These are phyloP conservation scores for Rousettus leschenaultii DNA, from an alignment of 2,113 vertebrate species.

Conservation along the genomic window DNA sequence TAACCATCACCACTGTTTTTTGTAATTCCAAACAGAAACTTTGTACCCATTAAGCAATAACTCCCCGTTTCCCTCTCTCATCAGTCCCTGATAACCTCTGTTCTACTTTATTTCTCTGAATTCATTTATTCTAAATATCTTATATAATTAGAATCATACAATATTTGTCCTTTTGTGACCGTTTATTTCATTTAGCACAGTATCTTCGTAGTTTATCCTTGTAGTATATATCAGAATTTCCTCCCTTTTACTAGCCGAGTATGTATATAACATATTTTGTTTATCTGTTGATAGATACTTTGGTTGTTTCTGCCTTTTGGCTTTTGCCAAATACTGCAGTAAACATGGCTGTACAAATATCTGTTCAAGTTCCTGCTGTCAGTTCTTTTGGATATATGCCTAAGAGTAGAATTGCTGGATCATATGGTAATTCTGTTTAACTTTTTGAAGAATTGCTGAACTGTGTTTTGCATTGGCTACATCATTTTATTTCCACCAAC, in stretches of 20 bases:
- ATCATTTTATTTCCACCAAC: background rate
- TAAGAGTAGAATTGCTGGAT: background rate
- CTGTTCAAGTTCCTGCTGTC: background rate
- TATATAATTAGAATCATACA: background rate
- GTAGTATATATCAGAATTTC: background rate
- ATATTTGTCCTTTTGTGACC: background rate
- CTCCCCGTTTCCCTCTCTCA: background rate
- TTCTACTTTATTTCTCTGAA: background rate
- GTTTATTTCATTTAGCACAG: background rate
- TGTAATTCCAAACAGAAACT: background rate
- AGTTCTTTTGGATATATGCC: background rate
- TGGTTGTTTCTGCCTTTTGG: background rate
- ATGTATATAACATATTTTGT: background rate
- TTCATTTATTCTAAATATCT: background rate
- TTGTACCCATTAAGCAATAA: background rate
- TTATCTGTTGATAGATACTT: background rate
- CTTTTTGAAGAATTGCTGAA: background rate
- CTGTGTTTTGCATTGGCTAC: background rate
- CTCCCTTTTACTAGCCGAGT: background rate
- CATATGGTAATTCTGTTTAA: background rate
- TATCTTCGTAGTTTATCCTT: background rate
- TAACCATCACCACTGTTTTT: background rate
- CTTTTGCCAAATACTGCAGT: background rate
- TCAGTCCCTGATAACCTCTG: background rate
- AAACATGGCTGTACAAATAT: background rate